Percentiles rank a stretch among this genome's conserved stretches.
Evolutionary conservation across 2,888 invertebrate genomes (phyloP).

Genomic region (Strigamia crassipes): DNA sequence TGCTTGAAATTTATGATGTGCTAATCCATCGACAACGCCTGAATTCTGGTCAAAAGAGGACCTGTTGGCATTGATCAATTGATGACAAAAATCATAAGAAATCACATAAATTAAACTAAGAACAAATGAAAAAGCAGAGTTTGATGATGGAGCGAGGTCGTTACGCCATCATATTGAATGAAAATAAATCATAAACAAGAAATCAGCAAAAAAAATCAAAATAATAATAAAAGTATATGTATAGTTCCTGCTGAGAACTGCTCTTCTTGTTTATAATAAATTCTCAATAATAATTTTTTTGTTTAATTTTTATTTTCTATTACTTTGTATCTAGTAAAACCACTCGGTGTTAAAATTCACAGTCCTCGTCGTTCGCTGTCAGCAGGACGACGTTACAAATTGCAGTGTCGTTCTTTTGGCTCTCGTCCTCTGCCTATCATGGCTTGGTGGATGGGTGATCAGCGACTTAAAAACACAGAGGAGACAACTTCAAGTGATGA

Average conservation of each 20-base stretch:
- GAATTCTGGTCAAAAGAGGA: neutral
- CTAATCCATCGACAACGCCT: constrained; percentile 36
- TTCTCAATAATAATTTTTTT: neutral
- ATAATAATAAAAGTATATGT: too few relatives aligned
- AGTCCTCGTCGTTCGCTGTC: constrained; percentile 54
- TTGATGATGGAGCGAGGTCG: neutral
- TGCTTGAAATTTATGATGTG: constrained; percentile 32
- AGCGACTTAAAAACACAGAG: constrained; percentile 49
- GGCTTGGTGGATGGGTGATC: constrained; percentile 56
- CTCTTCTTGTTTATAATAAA: neutral
- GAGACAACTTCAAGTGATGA: constrained; percentile 50
- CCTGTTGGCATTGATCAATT: constrained; percentile 36
- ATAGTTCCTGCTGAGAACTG: too few relatives aligned
- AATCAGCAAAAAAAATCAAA: neutral
- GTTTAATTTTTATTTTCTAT: constrained; percentile 52
- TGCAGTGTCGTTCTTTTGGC: constrained; percentile 54
- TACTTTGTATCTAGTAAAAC: constrained; percentile 53
- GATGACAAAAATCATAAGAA: neutral
- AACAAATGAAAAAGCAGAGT: neutral
- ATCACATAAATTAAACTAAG: constrained; percentile 26
- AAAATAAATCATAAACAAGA: constrained; percentile 7
- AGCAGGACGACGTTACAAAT: constrained; percentile 53
- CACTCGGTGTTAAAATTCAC: constrained; percentile 54
- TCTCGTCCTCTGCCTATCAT: constrained; percentile 56
- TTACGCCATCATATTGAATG: neutral